A percentile compares a stretch with the other conserved stretches of the same genome.
phyloP scores from a whole-genome alignment of 2,113 vertebrate species.

The Grammomys surdaster region DNA sequence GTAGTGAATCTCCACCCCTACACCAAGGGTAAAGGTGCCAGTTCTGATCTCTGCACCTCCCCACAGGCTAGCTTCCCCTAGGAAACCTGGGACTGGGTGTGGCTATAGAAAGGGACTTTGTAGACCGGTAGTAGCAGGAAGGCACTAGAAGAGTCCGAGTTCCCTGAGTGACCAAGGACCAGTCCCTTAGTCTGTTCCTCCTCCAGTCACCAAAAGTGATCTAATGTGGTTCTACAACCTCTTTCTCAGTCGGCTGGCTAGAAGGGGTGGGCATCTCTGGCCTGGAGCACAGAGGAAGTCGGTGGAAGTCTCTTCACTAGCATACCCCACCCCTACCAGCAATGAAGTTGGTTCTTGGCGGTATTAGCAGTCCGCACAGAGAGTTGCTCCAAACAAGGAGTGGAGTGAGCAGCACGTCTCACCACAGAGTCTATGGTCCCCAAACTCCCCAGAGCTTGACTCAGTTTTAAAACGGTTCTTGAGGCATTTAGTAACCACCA shows the following conservation, averaged over 20 bases:
- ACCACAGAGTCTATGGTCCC: accelerated
- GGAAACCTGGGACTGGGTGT: not conserved
- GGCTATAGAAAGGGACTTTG: not conserved
- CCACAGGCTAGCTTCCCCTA: not conserved
- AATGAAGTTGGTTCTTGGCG: accelerated
- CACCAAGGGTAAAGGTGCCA: not conserved
- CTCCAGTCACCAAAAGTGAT: too few relatives aligned
- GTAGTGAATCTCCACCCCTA: not conserved
- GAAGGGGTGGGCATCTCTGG: not conserved
- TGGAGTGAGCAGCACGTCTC: accelerated
- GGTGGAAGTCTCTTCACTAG: not conserved
- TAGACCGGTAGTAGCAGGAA: accelerated
- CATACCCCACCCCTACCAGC: not conserved
- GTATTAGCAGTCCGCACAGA: accelerated
- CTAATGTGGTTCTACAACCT: not conserved
- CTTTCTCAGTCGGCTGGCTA: not conserved
- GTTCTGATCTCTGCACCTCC: not conserved
- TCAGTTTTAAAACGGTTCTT: not conserved
- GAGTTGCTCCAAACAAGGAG: too few relatives aligned
- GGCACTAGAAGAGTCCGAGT: not conserved
- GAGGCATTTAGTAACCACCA: not conserved
- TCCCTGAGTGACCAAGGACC: not conserved
- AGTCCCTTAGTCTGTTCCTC: not conserved
- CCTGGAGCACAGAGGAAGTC: accelerated
- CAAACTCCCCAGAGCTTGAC: not conserved